Evolutionary conservation across 2,113 vertebrate genomes (phyloP), one percentile per base, ranked within the genome.

Genomic region (Otus sunia): DNA sequence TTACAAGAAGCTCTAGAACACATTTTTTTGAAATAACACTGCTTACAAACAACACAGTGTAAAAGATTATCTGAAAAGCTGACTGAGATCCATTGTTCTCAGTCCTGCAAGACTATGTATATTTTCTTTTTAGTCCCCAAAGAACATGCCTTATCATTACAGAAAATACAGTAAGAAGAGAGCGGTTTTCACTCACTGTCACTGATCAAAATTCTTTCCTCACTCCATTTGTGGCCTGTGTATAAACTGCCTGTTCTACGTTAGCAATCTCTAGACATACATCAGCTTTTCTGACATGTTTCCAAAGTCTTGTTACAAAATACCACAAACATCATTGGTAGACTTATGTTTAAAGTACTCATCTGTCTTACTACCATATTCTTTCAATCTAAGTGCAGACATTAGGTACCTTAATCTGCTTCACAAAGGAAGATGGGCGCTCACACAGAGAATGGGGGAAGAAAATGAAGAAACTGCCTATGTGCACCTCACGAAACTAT

Each of bases 401-500:
- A 22, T 43, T 16, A 41, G 11, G 10, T 20, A 75, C 6, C 12
- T 72, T 47, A 26, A 52, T 9, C 55, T n/a, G 43, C 23, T 19
- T 55, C 74, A 53, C 32, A 41, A 41, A 7, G 12, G 30, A 83
- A 66, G 4, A 69, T 0, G 0, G 6, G 32, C 6, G 12, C 2
- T 1, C 8, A 5, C 12, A 23, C 32, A n/a, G 4, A 58, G 23
- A 75, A 52, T 0, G 2, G 11, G 6, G 4, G 4, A 39, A 60
- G 20, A 22, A 64, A 62, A 75, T 3, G 0, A 37, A 67, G 6
- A 10, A 92, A 26, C 3, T 22, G 29, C 43, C 75, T 15, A 72
- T 8, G 10, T 50, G 63, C 14, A 29, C 19, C 50, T 62, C 32
- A 45, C 49, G 50, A 53, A 72, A 68, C 23, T 12, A 11, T 30